A percentile compares a stretch with the other conserved stretches of the same genome.
These are phyloP conservation scores for Enteromius trimaculatus DNA, from an alignment of 2,797 vertebrate species.

Conservation along the genomic window DNA sequence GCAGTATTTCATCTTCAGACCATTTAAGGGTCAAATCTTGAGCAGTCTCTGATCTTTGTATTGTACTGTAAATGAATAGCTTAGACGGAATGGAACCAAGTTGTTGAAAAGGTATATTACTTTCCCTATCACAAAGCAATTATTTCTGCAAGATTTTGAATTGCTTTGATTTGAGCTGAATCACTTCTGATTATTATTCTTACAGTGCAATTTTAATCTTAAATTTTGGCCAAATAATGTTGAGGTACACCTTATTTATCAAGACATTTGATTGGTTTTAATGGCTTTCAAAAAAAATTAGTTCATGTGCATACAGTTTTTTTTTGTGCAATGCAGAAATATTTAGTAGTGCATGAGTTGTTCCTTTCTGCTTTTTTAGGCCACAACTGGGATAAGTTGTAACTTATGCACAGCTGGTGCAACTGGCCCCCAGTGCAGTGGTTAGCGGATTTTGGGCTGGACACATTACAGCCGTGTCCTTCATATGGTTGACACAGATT, in stretches of 20 bases:
- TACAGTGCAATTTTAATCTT: background rate
- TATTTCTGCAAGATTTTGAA: background rate
- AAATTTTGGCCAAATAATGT: background rate
- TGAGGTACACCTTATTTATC: background rate
- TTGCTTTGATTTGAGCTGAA: background rate
- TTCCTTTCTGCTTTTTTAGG: background rate
- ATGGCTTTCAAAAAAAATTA: background rate
- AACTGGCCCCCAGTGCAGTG: background rate
- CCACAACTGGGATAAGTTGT: background rate
- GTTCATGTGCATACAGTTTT: background rate
- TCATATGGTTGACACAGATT: constrained; percentile 2
- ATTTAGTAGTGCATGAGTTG: background rate
- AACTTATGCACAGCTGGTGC: background rate
- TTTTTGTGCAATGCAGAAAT: background rate
- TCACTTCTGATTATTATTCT: background rate
- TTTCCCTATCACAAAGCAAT: background rate
- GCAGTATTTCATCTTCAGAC: background rate
- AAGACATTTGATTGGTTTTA: background rate
- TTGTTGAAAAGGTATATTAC: background rate
- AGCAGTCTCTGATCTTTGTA: background rate
- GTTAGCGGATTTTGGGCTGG: background rate
- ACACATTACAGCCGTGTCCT: background rate
- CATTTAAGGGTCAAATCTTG: constrained; percentile 20
- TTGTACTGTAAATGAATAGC: background rate
- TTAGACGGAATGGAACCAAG: background rate